Base-by-base conservation (phyloP, 2,113 vertebrate species). In the Raja brachyura region DNA sequence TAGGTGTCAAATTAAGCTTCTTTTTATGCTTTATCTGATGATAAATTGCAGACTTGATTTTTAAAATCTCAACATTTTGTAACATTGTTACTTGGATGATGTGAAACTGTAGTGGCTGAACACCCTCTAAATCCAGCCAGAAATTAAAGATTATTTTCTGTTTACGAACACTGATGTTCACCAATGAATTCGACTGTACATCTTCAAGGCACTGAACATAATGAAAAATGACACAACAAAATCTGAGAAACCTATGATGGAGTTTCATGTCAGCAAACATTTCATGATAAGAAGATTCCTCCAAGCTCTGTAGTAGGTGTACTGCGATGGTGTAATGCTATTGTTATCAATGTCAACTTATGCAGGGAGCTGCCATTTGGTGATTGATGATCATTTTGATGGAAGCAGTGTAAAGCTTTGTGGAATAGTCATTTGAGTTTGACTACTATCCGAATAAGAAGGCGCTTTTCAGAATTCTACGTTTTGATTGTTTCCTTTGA, bases 381-480 rank as follows among this genome's bases (percentile, higher is more conserved):
- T 18, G 86, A 90, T 68, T 90, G 31, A 66, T 66, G 63, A 68
- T 90, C 33, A 6, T n/a, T 90, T 90, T 66, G 86, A 39, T 70
- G 25, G 63, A n/a, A 90, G 31, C 7, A 68, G 11, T 90, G 18
- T 28, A 33, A 61, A 33, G 63, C 31, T 22, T 90, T 90, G 31
- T 68, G 66, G 18, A 9, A 0, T 39, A 6, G 5, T 22, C 18
- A 70, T 90, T 33, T 33, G 59, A 0, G 14, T 70, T 6, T 22
- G 61, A 68, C 33, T 68, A 61, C 0, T 8, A 28, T 3, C 63
- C 33, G 13, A 90, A 22, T 85, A n/a, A 85, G 54, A 61, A 61
- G 39, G 25, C 59, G 22, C 59, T 90, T 68, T 70, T 33, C 63
- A 31, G 31, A 25, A 90, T 22, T 90, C 31, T 56, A 33, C 63